Evolutionary conservation across 2,113 vertebrate species (phyloP), one percentile per base, ranked within the genome.

Genomic region (Ophthalmotilapia sp.): DNA sequence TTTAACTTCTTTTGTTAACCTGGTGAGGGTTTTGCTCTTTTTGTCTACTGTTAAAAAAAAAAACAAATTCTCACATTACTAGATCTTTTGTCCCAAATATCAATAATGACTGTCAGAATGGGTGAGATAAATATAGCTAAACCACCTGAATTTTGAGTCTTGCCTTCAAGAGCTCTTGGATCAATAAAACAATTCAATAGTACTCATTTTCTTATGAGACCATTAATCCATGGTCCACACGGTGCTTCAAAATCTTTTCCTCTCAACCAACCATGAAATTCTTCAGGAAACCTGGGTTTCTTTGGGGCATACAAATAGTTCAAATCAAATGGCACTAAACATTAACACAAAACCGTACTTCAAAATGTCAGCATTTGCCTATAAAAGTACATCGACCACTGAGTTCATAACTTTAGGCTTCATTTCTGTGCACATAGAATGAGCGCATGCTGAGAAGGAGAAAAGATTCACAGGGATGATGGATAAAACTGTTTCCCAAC

Each of bases 171-270:
- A 79, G 36, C 33, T 58, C 21, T 31, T 31, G 54, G 17, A 87
- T 89, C 79, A 70, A 83, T 89, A 15, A n/a, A 10, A 62, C n/a
- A 85, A 87, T 40, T 15, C 55, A 54, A 81, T 70, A 45, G n/a
- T 15, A 13, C 56, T 86, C 6, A 60, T 82, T 84, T 86, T 82
- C 88, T 87, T 40, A 73, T 15, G 26, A 60, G 73, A 90, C 36
- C 49, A 21, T 80, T 42, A 75, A 83, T 80, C 75, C 42, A 55
- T 80, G 19, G 23, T 85, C n/a, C 53, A 51, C 38, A 70, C 1
- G 7, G 26, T 58, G 62, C 62, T 80, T 80, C 38, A 65, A 3
- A 80, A 51, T 75, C 14, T 77, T 89, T 80, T 58, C 58, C 49
- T 51, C 62, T 9, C 10, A 3, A 53, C 33, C 10, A 68, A 55